phyloP scores from a whole-genome alignment of 2,797 vertebrate species.

The Myiothlypis coronata region DNA sequence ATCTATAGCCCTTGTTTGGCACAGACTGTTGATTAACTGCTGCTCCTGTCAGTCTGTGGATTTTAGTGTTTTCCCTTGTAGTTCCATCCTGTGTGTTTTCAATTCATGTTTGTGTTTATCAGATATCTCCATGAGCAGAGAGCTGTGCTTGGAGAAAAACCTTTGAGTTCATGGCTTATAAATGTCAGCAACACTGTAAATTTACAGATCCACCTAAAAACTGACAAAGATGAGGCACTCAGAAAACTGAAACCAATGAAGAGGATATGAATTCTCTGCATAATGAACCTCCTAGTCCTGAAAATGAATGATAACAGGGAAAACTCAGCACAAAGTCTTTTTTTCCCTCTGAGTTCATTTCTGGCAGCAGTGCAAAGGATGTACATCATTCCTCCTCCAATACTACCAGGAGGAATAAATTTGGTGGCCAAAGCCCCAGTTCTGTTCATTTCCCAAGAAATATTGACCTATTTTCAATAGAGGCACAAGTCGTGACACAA shows the following conservation, averaged over 20 bases:
- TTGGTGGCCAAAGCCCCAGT: not conserved
- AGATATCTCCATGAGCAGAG: not conserved
- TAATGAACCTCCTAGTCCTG: not conserved
- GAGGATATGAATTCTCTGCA: not conserved
- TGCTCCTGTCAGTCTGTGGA: not conserved
- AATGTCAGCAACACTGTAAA: not conserved
- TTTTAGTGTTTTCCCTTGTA: not conserved
- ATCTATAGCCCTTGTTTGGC: slow-evolving; percentile 26
- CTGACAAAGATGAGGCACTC: not conserved
- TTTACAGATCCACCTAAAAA: not conserved
- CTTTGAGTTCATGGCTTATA: not conserved
- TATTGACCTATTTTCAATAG: not conserved
- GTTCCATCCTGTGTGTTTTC: not conserved
- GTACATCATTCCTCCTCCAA: not conserved
- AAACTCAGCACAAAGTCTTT: not conserved
- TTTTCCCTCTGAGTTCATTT: not conserved
- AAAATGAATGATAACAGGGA: not conserved
- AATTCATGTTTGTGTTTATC: slow-evolving; percentile 41
- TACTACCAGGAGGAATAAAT: not conserved
- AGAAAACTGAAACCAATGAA: not conserved
- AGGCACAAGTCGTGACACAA: not conserved
- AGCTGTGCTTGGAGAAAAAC: not conserved
- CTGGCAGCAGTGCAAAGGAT: not conserved
- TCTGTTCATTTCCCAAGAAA: not conserved
- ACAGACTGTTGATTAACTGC: slow-evolving; percentile 29